Evolutionary conservation across 2,797 vertebrate genomes (phyloP), one percentile per base, ranked within the genome.

Genomic region (Falco berigora): DNA sequence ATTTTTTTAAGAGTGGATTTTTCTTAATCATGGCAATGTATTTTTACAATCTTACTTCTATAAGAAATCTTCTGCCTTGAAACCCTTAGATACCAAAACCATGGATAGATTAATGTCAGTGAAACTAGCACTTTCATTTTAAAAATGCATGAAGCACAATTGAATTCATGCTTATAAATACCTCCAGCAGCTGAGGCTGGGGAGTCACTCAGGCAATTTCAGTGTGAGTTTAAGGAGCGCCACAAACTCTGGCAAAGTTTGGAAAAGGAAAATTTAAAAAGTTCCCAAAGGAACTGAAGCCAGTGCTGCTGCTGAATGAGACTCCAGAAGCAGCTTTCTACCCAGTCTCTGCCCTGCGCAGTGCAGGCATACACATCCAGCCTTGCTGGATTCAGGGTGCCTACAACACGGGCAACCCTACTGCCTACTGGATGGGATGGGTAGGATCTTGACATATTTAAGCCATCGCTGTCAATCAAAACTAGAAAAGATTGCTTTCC

Each of bases 381-480:
- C 79, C 66, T 91, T 9, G 3, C 50, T 66, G n/a, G 77, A 93
- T 73, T 82, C 3, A 22, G 85, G 47, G 49, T 74, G 64, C 19
- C 74, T 82, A 83, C 88, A 88, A 42, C 32, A 47, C 1, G 6
- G 73, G 71, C 68, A 66, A 14, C 30, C 50, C 63, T 75, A 10
- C 42, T 24, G 40, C 83, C 91, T 93, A 72, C 76, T 4, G 5
- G 66, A 83, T 23, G 69, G 34, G 58, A 73, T 11, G 58, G 78
- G 58, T 80, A 78, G 59, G 88, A 95, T 82, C 53, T 72, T 68
- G 71, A 72, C 6, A 67, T 96, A 97, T 97, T 97, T 96, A 79
- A 96, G 87, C 85, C 96, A 95, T 97, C 95, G 59, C 86, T 92
- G 69, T 96, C 94, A 94, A 92, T 96, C 96, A 96, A 49, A 83